Percentiles rank a stretch among this genome's conserved stretches.
phyloP scores from a whole-genome alignment of 2,113 vertebrate genomes.

The Cardinalis cardinalis region DNA sequence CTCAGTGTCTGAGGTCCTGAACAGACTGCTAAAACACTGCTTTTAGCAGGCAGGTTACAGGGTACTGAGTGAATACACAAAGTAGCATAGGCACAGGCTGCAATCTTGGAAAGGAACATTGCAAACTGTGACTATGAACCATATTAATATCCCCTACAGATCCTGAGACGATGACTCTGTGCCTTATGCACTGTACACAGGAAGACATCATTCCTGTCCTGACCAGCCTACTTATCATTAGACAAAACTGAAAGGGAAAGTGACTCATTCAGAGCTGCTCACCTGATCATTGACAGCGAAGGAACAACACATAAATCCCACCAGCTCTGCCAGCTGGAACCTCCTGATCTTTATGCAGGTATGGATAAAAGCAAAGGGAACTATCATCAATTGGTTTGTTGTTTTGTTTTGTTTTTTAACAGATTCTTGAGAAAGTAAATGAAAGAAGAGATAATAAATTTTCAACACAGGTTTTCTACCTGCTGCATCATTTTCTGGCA shows the following conservation, averaged over 20 bases:
- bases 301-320: neutral
- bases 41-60: neutral
- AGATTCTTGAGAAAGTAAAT: neutral
- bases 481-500: neutral
- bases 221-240: neutral
- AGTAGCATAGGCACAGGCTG: neutral
- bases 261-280: neutral
- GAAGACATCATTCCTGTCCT: neutral
- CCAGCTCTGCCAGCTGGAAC: neutral
- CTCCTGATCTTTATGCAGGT: neutral
- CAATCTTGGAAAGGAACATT: neutral
- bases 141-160: neutral
- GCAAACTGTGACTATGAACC: neutral
- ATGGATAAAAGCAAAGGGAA: neutral
- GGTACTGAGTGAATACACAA: neutral
- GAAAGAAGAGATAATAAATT: neutral
- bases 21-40: neutral
- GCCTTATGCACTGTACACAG: neutral
- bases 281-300: neutral
- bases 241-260: neutral
- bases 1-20: neutral
- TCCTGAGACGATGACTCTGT: neutral
- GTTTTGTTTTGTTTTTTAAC: too few relatives aligned
- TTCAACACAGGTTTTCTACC: neutral
- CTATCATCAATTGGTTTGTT: neutral